Evolutionary conservation across 2,113 vertebrate species (phyloP).

Genomic region (Neogale vison): DNA sequence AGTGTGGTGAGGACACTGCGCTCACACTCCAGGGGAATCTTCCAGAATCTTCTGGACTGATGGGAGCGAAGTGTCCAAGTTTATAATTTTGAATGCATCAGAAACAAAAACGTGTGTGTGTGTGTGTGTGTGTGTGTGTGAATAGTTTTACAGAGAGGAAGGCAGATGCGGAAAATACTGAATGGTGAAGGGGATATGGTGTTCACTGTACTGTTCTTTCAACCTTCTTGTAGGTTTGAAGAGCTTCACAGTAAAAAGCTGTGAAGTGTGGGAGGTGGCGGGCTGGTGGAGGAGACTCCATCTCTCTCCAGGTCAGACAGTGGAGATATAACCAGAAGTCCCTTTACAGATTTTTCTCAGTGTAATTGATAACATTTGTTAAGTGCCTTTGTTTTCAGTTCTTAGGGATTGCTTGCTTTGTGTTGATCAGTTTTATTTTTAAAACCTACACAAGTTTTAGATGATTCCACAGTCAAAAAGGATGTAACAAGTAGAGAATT

Average conservation of each 20-base stretch:
- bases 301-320: background rate
- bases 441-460: conserved; percentile 8
- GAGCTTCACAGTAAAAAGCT: background rate
- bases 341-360: background rate
- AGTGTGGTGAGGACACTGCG: background rate
- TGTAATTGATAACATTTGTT: background rate
- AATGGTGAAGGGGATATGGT: background rate
- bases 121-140: background rate
- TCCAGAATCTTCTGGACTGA: background rate
- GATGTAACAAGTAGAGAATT: background rate
- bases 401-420: background rate
- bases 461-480: background rate
- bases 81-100: background rate
- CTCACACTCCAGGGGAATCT: background rate
- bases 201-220: background rate
- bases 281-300: no score
- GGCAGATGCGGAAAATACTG: background rate
- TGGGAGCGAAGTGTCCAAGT: background rate
- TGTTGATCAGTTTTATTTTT: background rate
- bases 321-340: background rate
- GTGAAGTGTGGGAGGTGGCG: background rate
- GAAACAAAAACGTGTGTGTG: background rate
- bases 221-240: background rate
- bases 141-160: background rate
- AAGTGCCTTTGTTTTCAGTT: background rate